A percentile compares a stretch with the other conserved stretches of the same genome.
phyloP scores from a whole-genome alignment of 2,888 invertebrate species.

The Hetaerina titia region DNA sequence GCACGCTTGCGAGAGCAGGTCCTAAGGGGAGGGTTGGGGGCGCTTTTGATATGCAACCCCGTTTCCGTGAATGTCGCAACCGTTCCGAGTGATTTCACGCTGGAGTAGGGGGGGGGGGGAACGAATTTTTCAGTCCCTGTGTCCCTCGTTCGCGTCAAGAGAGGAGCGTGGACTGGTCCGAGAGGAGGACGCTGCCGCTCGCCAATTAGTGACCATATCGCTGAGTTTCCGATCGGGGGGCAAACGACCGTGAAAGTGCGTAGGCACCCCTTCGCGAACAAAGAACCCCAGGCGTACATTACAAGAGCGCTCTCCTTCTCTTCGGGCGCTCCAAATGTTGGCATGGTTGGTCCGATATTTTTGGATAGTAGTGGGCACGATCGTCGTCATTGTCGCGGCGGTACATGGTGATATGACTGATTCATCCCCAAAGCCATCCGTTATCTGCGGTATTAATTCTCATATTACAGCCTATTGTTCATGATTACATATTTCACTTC shows the following conservation, averaged over 20 bases:
- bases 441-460: neutral
- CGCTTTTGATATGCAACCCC: slow-evolving; percentile 23
- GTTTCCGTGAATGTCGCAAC: slow-evolving; percentile 36
- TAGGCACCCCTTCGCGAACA: neutral
- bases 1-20: neutral
- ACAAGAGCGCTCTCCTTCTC: too few species aligned
- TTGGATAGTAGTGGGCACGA: neutral
- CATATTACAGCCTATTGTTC: neutral
- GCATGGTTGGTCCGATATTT: neutral
- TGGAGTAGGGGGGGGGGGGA: neutral
- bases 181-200: neutral
- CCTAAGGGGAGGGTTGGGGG: neutral
- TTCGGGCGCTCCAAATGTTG: neutral
- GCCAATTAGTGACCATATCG: slow-evolving; percentile 30
- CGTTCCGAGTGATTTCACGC: slow-evolving; percentile 47
- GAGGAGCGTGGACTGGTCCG: neutral
- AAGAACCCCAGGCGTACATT: neutral
- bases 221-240: neutral
- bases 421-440: neutral
- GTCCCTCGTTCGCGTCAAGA: neutral
- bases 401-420: neutral
- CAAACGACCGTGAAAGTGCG: neutral
- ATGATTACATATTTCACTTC: neutral
- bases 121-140: neutral
- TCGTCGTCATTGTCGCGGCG: neutral